Evolutionary conservation across 2,888 invertebrate species (phyloP).

Genomic region (Ectemnius lituratus): DNA sequence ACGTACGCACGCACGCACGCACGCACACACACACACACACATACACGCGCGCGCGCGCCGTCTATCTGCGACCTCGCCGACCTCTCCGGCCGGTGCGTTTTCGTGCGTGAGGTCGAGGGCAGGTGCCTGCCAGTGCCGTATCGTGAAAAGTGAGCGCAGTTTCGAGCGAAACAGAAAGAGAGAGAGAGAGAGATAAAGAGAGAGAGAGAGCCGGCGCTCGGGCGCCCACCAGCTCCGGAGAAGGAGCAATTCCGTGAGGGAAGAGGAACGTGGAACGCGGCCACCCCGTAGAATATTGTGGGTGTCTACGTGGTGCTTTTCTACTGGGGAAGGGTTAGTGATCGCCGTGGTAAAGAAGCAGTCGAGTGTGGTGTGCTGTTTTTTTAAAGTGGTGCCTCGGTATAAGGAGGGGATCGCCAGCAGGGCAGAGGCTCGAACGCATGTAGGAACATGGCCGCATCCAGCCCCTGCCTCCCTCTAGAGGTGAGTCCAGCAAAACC

Average conservation of each 20-base stretch:
- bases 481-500: constrained; percentile 73
- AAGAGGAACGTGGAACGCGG: background rate
- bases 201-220: constrained; percentile 33
- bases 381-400: constrained; percentile 63
- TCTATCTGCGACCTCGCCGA: constrained; percentile 36
- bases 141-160: constrained; percentile 23
- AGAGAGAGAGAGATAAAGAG: constrained; percentile 18
- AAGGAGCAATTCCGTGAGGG: background rate
- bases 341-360: constrained; percentile 40
- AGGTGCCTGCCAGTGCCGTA: constrained; percentile 19
- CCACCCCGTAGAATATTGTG: background rate
- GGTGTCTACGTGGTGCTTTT: constrained; percentile 28
- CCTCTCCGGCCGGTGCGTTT: constrained; percentile 20
- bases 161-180: constrained; percentile 32
- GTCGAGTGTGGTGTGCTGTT: constrained; percentile 55
- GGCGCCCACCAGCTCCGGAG: constrained; percentile 23
- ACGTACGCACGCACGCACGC: constrained; percentile 19
- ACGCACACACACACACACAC: too few relatives aligned
- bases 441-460: constrained; percentile 78
- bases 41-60: constrained; percentile 16
- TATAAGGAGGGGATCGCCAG: constrained; percentile 72
- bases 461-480: constrained; percentile 78
- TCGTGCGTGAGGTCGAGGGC: constrained; percentile 25
- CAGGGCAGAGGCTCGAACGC: constrained; percentile 77
- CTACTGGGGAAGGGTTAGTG: constrained; percentile 41